These are phyloP conservation scores for Oxyscelio sp. DNA, from an alignment of 2,888 invertebrate species.

Conservation along the genomic window DNA sequence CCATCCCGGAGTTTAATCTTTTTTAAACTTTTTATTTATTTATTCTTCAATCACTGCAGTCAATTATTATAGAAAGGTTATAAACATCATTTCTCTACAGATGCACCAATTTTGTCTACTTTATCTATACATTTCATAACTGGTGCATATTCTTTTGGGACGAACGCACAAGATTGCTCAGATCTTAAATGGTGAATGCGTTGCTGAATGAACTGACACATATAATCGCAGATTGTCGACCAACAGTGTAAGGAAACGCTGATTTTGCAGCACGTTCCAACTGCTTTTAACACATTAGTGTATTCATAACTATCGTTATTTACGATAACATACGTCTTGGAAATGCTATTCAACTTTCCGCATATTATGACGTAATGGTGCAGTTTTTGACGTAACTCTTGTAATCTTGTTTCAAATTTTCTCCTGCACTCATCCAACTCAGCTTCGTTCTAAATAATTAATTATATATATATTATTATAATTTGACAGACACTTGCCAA, in stretches of 20 bases:
- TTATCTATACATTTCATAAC: slow-evolving; percentile 43
- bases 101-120: slow-evolving; percentile 29
- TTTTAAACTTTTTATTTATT: too few relatives aligned
- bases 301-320: slow-evolving; percentile 50
- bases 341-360: slow-evolving; percentile 43
- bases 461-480: too few relatives aligned
- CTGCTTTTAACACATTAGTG: slow-evolving; percentile 32
- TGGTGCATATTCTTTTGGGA: slow-evolving; percentile 10
- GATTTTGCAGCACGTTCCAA: slow-evolving; percentile 44
- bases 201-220: slow-evolving; percentile 35
- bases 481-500: too few relatives aligned
- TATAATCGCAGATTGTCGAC: slow-evolving; percentile 30
- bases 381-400: slow-evolving; percentile 20
- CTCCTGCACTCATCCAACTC: slow-evolving; percentile 11
- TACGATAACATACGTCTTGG: slow-evolving; percentile 39
- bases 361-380: too few relatives aligned
- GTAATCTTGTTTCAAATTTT: slow-evolving; percentile 4
- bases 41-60: too few relatives aligned
- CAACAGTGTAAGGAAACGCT: slow-evolving; percentile 31
- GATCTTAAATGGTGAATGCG: slow-evolving; percentile 29
- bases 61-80: too few relatives aligned
- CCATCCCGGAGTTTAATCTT: too few relatives aligned
- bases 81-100: too few relatives aligned
- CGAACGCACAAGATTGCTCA: slow-evolving; percentile 27
- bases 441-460: slow-evolving; percentile 22